These are phyloP conservation scores for Myoxocephalus aenaeus DNA, from an alignment of 2,797 vertebrate species.

Conservation along the genomic window DNA sequence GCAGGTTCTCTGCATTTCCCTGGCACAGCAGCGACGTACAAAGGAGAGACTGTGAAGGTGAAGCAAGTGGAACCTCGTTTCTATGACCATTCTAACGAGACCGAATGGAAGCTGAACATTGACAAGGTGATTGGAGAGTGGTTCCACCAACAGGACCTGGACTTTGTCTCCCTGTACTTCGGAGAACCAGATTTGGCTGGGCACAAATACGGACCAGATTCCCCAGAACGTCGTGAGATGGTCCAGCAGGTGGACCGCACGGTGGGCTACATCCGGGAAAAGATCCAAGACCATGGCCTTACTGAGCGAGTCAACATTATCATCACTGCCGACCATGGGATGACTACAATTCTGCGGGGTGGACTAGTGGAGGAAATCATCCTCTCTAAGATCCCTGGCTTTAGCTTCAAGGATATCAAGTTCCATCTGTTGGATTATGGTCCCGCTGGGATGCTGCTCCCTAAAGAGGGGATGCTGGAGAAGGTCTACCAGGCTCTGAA, in stretches of 20 bases:
- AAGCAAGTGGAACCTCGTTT: conserved; percentile 77
- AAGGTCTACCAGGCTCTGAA: conserved; percentile 85
- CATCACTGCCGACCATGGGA: conserved; percentile 90
- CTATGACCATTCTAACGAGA: conserved; percentile 85
- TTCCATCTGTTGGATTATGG: conserved; percentile 91
- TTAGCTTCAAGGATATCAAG: conserved; percentile 85
- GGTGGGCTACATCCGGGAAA: conserved; percentile 84
- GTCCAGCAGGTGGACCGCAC: conserved; percentile 89
- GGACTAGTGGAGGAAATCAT: conserved; percentile 75
- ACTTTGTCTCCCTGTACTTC: conserved; percentile 90
- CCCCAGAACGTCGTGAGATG: conserved; percentile 81
- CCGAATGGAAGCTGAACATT: conserved; percentile 83
- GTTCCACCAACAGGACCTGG: conserved; percentile 80
- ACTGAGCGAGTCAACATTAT: conserved; percentile 84
- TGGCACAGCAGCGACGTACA: conserved; percentile 85
- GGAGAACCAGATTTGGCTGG: conserved; percentile 88
- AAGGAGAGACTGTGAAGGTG: conserved; percentile 70
- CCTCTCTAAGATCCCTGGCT: conserved; percentile 76
- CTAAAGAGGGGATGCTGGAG: conserved; percentile 87
- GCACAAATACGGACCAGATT: conserved; percentile 88
- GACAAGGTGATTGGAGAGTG: conserved; percentile 85
- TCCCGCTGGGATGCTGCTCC: conserved; percentile 86
- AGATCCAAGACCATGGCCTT: conserved; percentile 69
- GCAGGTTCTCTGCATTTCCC: conserved; percentile 91
- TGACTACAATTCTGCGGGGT: conserved; percentile 79